Percentiles rank a stretch among this genome's conserved stretches.
These are phyloP conservation scores for Petaurus breviceps DNA, from an alignment of 2,113 vertebrate genomes.

Conservation along the genomic window DNA sequence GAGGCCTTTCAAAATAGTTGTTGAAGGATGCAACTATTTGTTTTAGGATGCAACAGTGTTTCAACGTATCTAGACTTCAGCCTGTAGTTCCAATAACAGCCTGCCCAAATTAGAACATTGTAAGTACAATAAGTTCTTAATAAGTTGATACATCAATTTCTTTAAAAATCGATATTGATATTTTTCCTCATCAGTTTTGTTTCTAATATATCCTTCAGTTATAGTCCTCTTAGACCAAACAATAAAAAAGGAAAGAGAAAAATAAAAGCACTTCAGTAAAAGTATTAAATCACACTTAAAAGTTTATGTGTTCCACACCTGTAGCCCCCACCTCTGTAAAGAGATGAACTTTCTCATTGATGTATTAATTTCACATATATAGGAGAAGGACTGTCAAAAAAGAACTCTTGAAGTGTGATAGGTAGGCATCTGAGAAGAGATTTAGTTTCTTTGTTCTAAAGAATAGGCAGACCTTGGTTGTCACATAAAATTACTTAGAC, in stretches of 20 bases:
- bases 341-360: not conserved
- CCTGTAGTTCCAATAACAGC: conserved; percentile 20
- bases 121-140: conserved; percentile 14
- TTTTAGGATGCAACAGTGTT: conserved; percentile 53
- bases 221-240: not conserved
- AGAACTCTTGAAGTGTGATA: not conserved
- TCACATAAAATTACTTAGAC: not conserved
- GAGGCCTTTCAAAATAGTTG: conserved; percentile 48
- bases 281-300: not conserved
- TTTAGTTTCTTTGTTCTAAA: not conserved
- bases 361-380: not conserved
- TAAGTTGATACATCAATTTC: not conserved
- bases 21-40: conserved; percentile 34
- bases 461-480: not conserved
- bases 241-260: not conserved
- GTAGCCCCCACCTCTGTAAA: not conserved
- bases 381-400: not conserved
- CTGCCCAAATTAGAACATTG: not conserved
- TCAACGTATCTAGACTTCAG: conserved; percentile 55
- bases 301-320: not conserved
- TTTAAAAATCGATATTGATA: not conserved
- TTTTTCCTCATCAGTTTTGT: not conserved
- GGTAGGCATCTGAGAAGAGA: not conserved
- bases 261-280: not conserved
- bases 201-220: not conserved